Conservation (phyloP, 2,888 invertebrate genomes). For the Nezara viridula region DNA sequence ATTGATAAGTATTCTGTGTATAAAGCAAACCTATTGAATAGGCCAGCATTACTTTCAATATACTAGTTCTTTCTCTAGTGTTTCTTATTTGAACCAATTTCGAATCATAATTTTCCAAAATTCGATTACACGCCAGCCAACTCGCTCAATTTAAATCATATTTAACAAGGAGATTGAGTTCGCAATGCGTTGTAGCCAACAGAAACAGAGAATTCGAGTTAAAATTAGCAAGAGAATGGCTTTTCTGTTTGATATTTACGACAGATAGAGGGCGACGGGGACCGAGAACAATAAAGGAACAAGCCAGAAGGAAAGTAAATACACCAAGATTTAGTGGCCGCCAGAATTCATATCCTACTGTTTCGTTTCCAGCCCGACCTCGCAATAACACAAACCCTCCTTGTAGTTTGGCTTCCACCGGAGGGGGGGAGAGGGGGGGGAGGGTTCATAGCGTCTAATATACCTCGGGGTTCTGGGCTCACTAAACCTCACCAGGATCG, state of each 20-base stretch:
- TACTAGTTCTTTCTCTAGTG: too few species aligned
- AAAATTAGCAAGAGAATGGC: slow-evolving; percentile 28
- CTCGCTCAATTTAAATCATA: background rate
- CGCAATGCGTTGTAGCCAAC: background rate
- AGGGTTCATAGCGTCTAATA: too few species aligned
- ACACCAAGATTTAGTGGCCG: background rate
- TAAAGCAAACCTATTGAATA: too few species aligned
- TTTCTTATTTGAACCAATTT: too few species aligned
- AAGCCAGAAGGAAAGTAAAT: background rate
- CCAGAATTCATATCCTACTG: background rate
- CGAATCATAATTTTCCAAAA: too few species aligned
- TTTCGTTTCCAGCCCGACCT: background rate
- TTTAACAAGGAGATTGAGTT: background rate
- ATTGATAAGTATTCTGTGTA: too few species aligned
- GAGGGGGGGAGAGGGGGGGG: too few species aligned
- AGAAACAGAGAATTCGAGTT: background rate
- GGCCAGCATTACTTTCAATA: too few species aligned
- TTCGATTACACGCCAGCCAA: too few species aligned
- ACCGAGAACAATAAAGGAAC: background rate
- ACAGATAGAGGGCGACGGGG: background rate
- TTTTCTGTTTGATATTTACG: slow-evolving; percentile 9
- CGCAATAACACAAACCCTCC: slow-evolving; percentile 13
- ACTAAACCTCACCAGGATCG: background rate
- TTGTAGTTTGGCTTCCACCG: background rate
- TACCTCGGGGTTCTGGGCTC: too few species aligned